Evolutionary conservation across 2,888 invertebrate genomes (phyloP).

Genomic region (Apoda limacodes): DNA sequence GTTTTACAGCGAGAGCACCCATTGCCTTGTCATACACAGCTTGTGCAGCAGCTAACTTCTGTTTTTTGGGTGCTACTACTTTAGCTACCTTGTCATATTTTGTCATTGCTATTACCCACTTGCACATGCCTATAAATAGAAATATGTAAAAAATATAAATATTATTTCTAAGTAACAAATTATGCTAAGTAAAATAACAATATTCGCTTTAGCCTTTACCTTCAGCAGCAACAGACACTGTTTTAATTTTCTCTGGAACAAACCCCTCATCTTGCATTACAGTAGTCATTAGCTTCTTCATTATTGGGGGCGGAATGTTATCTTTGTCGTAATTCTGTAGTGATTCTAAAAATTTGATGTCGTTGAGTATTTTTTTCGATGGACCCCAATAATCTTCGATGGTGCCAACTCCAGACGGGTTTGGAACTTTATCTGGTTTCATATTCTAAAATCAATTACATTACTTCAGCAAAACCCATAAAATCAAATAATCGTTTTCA

Average conservation of each 20-base stretch:
- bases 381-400: conserved; percentile 95
- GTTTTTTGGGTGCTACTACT: conserved; percentile 93
- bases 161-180: too few species aligned
- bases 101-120: conserved; percentile 95
- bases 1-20: conserved; percentile 82
- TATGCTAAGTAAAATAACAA: too few species aligned
- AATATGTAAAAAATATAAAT: not conserved
- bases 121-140: conserved; percentile 79
- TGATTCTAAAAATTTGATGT: conserved; percentile 91
- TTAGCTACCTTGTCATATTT: conserved; percentile 95
- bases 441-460: conserved; percentile 68
- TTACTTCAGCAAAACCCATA: too few species aligned
- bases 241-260: conserved; percentile 90
- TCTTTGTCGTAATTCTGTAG: conserved; percentile 93
- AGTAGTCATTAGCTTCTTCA: conserved; percentile 85
- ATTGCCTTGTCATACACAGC: conserved; percentile 79
- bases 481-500: too few species aligned
- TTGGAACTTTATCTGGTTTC: conserved; percentile 89
- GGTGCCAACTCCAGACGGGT: conserved; percentile 85
- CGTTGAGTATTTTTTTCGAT: conserved; percentile 88
- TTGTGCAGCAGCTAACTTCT: conserved; percentile 89
- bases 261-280: conserved; percentile 88
- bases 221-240: conserved; percentile 90
- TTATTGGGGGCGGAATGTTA: conserved; percentile 85
- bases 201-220: too few species aligned